phyloP scores from a whole-genome alignment of 2,113 vertebrate species.

The Thinocorus orbignyianus region DNA sequence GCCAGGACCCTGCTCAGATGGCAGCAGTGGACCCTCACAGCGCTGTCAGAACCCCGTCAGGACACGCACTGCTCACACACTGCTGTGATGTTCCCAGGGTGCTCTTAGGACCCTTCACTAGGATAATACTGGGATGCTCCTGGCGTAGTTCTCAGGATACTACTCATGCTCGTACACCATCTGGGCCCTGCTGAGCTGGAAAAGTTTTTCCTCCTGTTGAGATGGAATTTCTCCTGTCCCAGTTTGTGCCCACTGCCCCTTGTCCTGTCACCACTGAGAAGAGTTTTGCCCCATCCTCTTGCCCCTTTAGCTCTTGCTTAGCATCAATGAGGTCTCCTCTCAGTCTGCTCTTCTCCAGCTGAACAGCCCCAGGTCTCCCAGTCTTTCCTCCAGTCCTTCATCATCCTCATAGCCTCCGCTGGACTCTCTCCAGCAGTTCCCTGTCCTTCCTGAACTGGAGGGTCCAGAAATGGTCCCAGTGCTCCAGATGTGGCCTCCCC shows the following conservation, averaged over 20 bases:
- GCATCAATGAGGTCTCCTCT: background rate
- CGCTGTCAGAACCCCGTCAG: background rate
- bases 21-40: fast-evolving
- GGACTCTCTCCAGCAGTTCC: background rate
- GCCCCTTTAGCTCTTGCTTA: background rate
- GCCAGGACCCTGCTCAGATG: background rate
- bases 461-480: background rate
- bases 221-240: background rate
- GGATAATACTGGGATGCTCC: background rate
- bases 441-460: background rate
- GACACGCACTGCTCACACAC: fast-evolving
- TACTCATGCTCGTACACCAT: background rate
- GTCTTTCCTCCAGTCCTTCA: background rate
- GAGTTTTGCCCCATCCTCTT: background rate
- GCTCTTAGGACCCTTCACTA: no score
- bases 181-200: background rate
- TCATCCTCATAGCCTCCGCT: background rate
- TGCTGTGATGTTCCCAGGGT: background rate
- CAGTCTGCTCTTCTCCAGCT: background rate
- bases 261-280: background rate
- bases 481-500: background rate
- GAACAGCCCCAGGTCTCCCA: background rate
- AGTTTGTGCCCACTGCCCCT: background rate
- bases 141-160: background rate
- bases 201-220: background rate